Base-by-base conservation (phyloP, 2,888 invertebrate genomes). In the Athalia cordata region DNA sequence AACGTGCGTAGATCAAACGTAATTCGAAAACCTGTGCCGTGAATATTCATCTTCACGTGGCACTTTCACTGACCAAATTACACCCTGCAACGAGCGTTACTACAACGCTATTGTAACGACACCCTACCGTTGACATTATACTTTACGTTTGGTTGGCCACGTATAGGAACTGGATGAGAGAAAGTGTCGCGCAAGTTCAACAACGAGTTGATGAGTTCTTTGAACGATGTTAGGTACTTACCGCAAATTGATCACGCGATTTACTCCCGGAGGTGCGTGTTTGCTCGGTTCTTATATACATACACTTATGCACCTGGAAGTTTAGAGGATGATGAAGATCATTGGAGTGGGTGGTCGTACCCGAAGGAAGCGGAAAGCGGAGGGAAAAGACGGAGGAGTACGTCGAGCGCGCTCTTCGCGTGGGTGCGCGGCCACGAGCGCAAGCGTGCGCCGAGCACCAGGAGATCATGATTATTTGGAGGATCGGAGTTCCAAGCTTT, bases 391-490 rank as follows among this genome's bases (percentile, higher is more conserved):
- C 3, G 1, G 13, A 47, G 4, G 57, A 70, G 5, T 6, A 29
- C 13, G 59, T 70, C 47, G 55, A 59, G 59, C 59, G 59, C 72
- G 72, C 57, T 72, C 59, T 57, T 43, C 45, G 59, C 59, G 57
- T 59, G 81, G 80, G 81, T 83, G 83, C 83, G 83, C 83, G 80
- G 80, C 80, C 81, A 79, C 78, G 79, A 81, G 83, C 81, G 81
- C 81, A 83, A 79, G 82, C 81, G 81, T 83, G 83, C 83, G 83
- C 83, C 83, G 78, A 83, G 83, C 83, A 83, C 82, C 83, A 83
- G 83, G 83, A 80, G 72, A 81, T 79, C 83, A 83, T 82, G 50
- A 77, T 70, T 11, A n/a, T 57, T 9, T 6, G 55, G 77, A 77
- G 65, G 55, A 67, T 77, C 59, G 66, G 29, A 5, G 59, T 11